Conservation (phyloP, 1,140 invertebrate species). For the Trypoxylus dichotomus region DNA sequence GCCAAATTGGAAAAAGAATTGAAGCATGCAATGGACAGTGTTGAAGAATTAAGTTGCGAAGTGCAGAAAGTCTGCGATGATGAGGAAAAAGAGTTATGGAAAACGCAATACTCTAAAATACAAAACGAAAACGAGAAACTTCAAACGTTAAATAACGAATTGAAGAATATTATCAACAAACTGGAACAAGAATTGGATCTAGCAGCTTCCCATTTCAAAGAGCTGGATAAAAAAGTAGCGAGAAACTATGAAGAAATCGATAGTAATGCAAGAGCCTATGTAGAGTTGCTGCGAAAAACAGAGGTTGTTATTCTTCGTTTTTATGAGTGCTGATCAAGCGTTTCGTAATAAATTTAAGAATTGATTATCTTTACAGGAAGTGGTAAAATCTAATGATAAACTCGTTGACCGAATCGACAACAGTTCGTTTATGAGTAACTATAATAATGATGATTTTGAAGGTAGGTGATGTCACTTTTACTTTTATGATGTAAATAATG, state of each 20-base stretch:
- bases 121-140: not conserved
- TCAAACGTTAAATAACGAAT: not conserved
- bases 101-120: not conserved
- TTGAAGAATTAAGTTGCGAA: not conserved
- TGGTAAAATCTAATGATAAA: slow-evolving; percentile 15
- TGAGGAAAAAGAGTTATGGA: not conserved
- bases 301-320: not conserved
- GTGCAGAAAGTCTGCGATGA: not conserved
- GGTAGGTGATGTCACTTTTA: not conserved
- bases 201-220: not conserved
- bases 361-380: slow-evolving; percentile 15
- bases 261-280: slow-evolving; percentile 3
- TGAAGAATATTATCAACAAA: slow-evolving; percentile 1
- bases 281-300: not conserved
- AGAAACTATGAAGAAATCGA: slow-evolving; percentile 23
- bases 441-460: not conserved
- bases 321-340: too few species aligned
- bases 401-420: not conserved
- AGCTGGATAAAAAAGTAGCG: not conserved
- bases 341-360: not conserved
- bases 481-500: not conserved
- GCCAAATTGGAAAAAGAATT: not conserved
- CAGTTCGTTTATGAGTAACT: not conserved
- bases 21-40: not conserved
- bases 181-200: not conserved